Conservation (phyloP, 1,140 invertebrate species). For the Drosophila ironensis region DNA sequence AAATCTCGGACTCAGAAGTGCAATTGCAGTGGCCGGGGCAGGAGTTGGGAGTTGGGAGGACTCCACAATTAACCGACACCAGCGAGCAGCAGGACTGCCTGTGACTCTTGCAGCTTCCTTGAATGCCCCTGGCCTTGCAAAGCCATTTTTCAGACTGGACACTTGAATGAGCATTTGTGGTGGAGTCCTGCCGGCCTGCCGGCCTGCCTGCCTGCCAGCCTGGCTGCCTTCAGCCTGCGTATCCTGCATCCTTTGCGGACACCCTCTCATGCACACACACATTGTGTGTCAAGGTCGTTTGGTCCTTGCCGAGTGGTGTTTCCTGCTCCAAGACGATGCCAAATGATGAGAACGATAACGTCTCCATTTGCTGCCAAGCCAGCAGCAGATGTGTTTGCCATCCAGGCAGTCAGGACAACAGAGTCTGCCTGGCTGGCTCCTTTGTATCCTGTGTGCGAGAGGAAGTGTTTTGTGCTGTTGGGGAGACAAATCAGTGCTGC, state of each 20-base stretch:
- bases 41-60: not conserved
- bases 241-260: not conserved
- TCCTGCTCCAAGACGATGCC: slow-evolving; percentile 75
- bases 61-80: slow-evolving; percentile 40
- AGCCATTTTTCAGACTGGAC: slow-evolving; percentile 71
- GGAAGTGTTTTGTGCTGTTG: slow-evolving; percentile 60
- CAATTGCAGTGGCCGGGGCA: slow-evolving; percentile 34
- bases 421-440: slow-evolving; percentile 4
- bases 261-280: slow-evolving; percentile 9
- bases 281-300: slow-evolving; percentile 72
- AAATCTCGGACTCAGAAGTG: slow-evolving; percentile 44
- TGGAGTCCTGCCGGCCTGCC: slow-evolving; percentile 4
- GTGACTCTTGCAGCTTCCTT: slow-evolving; percentile 47
- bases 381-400: slow-evolving; percentile 16
- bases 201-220: too few relatives aligned
- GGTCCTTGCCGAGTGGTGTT: slow-evolving; percentile 36
- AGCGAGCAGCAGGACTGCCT: slow-evolving; percentile 23
- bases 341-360: slow-evolving; percentile 70
- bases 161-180: slow-evolving; percentile 64
- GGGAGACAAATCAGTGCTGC: slow-evolving; percentile 51
- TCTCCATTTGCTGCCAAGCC: slow-evolving; percentile 53
- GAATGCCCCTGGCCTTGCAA: slow-evolving; percentile 38
- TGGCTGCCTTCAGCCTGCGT: not conserved
- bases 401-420: slow-evolving; percentile 16
- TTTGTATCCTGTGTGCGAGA: slow-evolving; percentile 18